Conservation (phyloP, 2,113 vertebrate species). For the Nibea albiflora region DNA sequence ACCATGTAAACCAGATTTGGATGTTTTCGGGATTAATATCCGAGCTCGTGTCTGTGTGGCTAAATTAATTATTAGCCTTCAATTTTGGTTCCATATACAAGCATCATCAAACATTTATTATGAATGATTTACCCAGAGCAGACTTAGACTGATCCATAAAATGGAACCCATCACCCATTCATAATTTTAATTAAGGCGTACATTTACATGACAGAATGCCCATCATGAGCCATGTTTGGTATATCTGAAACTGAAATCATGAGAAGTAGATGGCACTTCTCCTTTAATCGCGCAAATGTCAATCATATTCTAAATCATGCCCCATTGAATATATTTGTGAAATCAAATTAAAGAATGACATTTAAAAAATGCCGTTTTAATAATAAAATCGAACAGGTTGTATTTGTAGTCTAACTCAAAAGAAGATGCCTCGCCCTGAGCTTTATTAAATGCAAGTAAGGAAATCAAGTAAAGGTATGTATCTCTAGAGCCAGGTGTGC, state of each 20-base stretch:
- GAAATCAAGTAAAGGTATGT: constrained; percentile 34
- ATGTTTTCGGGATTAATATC: not conserved
- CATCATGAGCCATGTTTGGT: not conserved
- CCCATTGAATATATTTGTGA: constrained; percentile 2
- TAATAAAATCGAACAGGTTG: constrained; percentile 11
- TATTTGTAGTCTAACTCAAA: constrained; percentile 7
- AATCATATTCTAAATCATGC: not conserved
- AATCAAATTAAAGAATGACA: constrained; percentile 28
- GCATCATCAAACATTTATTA: constrained; percentile 5
- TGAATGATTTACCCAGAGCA: not conserved
- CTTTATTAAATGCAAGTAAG: constrained; percentile 9
- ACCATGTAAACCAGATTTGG: not conserved
- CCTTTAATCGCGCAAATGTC: not conserved
- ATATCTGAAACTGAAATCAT: not conserved
- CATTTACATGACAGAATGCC: not conserved
- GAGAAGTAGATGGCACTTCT: constrained; percentile 3
- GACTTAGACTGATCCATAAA: not conserved
- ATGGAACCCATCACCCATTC: not conserved
- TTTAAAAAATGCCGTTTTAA: constrained; percentile 24
- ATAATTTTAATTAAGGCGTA: not conserved
- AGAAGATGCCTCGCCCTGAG: not conserved
- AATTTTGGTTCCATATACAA: not conserved
- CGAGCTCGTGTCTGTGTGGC: not conserved
- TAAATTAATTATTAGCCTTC: not conserved
- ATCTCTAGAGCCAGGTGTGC: constrained; percentile 44